phyloP scores from a whole-genome alignment of 2,113 vertebrate genomes.

The Vulpes ferrilata region DNA sequence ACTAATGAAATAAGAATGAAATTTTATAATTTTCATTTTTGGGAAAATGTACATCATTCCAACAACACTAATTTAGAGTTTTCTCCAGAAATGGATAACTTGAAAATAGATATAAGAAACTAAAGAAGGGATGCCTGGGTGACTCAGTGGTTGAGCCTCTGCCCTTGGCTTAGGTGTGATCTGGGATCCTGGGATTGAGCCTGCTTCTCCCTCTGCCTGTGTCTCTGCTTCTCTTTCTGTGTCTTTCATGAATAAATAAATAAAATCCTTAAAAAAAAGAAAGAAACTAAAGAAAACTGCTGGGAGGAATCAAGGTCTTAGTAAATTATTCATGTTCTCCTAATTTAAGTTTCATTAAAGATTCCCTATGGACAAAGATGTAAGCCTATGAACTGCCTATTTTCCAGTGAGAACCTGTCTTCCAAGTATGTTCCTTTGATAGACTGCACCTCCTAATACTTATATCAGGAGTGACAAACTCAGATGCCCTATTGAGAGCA shows the following conservation, averaged over 20 bases:
- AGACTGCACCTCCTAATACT: background rate
- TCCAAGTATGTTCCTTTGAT: background rate
- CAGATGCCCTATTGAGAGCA: background rate
- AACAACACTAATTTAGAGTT: background rate
- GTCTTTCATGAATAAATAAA: no score
- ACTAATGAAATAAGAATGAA: background rate
- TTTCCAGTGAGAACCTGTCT: background rate
- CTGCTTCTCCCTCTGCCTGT: no score
- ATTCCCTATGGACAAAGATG: background rate
- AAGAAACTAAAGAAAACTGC: background rate
- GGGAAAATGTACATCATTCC: background rate
- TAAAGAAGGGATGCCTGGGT: background rate
- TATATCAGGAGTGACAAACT: background rate
- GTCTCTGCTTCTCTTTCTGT: no score
- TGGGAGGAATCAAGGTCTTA: background rate
- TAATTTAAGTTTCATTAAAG: background rate
- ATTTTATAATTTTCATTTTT: background rate
- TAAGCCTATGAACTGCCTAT: background rate
- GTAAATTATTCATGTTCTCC: background rate
- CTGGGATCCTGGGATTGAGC: no score
- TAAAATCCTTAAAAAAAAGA: no score
- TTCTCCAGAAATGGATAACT: background rate
- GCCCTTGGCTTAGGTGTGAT: no score
- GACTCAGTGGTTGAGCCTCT: no score
- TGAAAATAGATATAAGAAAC: conserved; percentile 10